Evolutionary conservation across 2,113 vertebrate genomes (phyloP), one percentile per base, ranked within the genome.

Genomic region (Falcunculus frontatus): DNA sequence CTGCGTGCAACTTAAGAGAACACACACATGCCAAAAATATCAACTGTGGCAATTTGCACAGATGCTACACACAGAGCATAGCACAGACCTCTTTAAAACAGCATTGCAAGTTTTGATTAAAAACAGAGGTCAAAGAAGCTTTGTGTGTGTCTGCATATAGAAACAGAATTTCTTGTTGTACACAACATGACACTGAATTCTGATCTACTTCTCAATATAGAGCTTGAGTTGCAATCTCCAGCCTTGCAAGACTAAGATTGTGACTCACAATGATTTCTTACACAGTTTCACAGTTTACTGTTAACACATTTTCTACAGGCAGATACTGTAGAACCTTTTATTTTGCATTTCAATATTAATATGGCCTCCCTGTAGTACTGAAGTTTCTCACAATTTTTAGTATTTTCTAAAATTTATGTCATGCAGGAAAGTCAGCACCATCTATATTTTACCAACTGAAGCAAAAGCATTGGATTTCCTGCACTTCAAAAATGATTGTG

Each of bases 401-500:
- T 50, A 57, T 77, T 79, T 57, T 10, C 14, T 33, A 75, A 76
- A 76, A 65, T 41, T 59, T 33, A 50, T 0, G 1, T n/a, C 4
- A 23, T 26, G 2, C 62, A 69, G 41, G 19, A 33, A 89, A 93
- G 27, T 74, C 62, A 85, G 11, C 22, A 62, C 53, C 19, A 65
- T 5, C 33, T 62, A 10, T 32, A 39, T 85, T 88, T 77, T 88
- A 81, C 47, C 68, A 93, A 59, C 17, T 19, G 15, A 87, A n/a
- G 33, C 33, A 84, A 63, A 23, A 73, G 6, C 29, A 35, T 39
- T 91, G 62, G 2, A 88, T 59, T 94, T 95, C 70, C 75, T 73
- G 67, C 35, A 86, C 59, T 76, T 95, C 50, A 85, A 69, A 91
- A n/a, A 83, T 29, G 21, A 69, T 26, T 83, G 84, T 70, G 35